Evolutionary conservation across 2,888 invertebrate genomes (phyloP).

Genomic region (Electrophaes corylata): DNA sequence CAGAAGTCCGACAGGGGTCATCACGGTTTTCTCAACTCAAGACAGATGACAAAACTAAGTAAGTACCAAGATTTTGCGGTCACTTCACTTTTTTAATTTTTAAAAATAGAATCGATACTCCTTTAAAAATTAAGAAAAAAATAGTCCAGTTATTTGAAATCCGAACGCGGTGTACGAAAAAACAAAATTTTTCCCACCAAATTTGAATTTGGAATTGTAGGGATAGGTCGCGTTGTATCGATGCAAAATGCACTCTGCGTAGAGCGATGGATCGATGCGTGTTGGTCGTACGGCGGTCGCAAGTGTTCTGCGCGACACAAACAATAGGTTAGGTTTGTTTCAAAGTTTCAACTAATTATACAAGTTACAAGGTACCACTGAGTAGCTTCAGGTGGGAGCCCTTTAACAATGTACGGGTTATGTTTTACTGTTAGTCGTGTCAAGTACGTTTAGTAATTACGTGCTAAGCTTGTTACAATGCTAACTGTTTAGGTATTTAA

Average conservation of each 20-base stretch:
- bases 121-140: slow-evolving; percentile 9
- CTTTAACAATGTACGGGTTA: slow-evolving; percentile 48
- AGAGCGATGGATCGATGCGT: slow-evolving; percentile 66
- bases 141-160: slow-evolving; percentile 14
- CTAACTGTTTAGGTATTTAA: slow-evolving; percentile 17
- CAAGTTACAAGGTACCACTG: slow-evolving; percentile 51
- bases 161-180: not conserved
- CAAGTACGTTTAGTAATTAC: slow-evolving; percentile 37
- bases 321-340: slow-evolving; percentile 64
- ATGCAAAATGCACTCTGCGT: slow-evolving; percentile 48
- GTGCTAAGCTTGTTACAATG: slow-evolving; percentile 27
- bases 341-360: slow-evolving; percentile 68
- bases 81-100: slow-evolving; percentile 27
- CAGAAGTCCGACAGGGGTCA: slow-evolving; percentile 85
- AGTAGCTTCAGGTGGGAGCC: slow-evolving; percentile 70
- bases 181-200: slow-evolving; percentile 1
- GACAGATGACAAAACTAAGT: slow-evolving; percentile 32
- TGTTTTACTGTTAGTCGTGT: slow-evolving; percentile 40
- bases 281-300: slow-evolving; percentile 63
- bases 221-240: slow-evolving; percentile 39
- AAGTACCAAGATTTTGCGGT: slow-evolving; percentile 27
- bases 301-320: slow-evolving; percentile 72
- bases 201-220: slow-evolving; percentile 27
- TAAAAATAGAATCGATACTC: slow-evolving; percentile 17
- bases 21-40: slow-evolving; percentile 53